Evolutionary conservation across 2,113 vertebrate species (phyloP).

Genomic region (Aramus guarauna): DNA sequence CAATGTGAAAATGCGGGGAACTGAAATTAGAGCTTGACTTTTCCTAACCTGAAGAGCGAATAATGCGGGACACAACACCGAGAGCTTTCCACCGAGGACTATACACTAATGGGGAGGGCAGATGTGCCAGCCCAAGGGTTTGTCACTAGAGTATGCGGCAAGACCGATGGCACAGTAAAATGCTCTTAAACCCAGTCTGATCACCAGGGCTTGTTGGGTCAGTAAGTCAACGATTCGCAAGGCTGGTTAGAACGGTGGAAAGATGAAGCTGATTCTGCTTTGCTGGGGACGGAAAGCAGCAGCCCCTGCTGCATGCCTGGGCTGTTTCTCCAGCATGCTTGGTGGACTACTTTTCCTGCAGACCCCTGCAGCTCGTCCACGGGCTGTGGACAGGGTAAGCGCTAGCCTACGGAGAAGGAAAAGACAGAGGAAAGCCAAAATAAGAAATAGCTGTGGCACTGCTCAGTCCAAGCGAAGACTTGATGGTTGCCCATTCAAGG

Average conservation of each 20-base stretch:
- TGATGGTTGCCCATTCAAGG: accelerated
- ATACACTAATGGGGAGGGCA: not conserved
- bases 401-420: accelerated
- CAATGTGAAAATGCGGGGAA: not conserved
- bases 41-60: not conserved
- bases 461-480: not conserved
- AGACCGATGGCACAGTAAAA: not conserved
- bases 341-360: not conserved
- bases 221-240: accelerated
- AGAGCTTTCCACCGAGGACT: not conserved
- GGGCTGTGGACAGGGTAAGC: not conserved
- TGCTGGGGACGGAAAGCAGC: not conserved
- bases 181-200: not conserved
- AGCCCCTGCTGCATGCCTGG: not conserved
- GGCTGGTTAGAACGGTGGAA: not conserved
- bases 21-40: not conserved
- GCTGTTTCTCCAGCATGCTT: not conserved
- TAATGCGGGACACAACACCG: accelerated
- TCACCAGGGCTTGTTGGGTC: not conserved
- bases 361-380: not conserved
- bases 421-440: not conserved
- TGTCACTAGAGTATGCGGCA: not conserved
- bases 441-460: not conserved
- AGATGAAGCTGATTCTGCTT: not conserved
- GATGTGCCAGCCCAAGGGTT: not conserved